Percentiles rank a stretch among this genome's conserved stretches.
Evolutionary conservation across 2,888 invertebrate species (phyloP).

Genomic region (Tubulanus polymorphus): DNA sequence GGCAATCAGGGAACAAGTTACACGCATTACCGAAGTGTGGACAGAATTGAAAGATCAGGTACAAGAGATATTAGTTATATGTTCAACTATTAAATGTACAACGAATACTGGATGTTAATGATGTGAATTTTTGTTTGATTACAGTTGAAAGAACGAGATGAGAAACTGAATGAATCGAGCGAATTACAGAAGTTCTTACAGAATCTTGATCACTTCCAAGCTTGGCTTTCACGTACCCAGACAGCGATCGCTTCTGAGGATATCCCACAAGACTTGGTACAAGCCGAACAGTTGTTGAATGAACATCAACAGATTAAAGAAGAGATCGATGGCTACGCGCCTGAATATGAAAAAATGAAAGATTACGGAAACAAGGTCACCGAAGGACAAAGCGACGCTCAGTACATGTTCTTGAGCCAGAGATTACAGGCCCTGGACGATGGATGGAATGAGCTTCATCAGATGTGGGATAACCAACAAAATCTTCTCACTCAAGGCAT

Average conservation of each 20-base stretch:
- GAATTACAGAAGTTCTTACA: conserved; percentile 82
- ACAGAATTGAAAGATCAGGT: conserved; percentile 93
- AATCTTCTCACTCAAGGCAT: conserved; percentile 89
- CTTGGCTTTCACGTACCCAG: conserved; percentile 98
- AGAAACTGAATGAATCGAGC: conserved; percentile 97
- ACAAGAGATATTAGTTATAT: conserved; percentile 25
- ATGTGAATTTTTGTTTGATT: conserved; percentile 20
- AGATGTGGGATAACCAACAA: conserved; percentile 99
- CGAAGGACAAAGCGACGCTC: conserved; percentile 84
- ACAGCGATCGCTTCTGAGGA: conserved; percentile 66
- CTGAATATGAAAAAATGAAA: conserved; percentile 99
- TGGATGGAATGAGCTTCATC: conserved; percentile 98
- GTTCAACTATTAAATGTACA: too few species aligned
- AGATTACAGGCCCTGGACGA: conserved; percentile 95
- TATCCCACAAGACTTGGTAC: conserved; percentile 57
- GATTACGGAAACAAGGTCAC: conserved; percentile 77
- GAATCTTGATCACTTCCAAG: conserved; percentile 99
- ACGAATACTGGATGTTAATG: too few species aligned
- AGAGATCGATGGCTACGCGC: conserved; percentile 98
- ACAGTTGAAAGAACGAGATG: conserved; percentile 92
- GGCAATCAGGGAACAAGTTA: conserved; percentile 66
- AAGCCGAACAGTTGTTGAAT: conserved; percentile 93
- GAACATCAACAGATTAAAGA: conserved; percentile 98
- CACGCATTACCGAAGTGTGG: conserved; percentile 90
- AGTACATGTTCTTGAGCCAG: conserved; percentile 98